Base-by-base conservation (phyloP, 2,113 vertebrate genomes). In the Piprites chloris region DNA sequence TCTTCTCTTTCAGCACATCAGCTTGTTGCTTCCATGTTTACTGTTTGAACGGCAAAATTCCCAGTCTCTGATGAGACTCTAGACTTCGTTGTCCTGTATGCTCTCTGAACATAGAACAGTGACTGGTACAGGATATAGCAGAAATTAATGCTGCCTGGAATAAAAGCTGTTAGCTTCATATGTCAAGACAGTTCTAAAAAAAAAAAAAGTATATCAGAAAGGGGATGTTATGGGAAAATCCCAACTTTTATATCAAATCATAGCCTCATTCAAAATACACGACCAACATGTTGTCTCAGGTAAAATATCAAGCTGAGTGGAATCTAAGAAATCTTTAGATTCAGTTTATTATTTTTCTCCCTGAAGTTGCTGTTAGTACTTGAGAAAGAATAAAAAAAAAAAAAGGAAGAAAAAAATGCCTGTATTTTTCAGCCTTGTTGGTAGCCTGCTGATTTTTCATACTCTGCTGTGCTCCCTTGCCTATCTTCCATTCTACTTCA, bases 401-500 rank as follows among this genome's bases (percentile, higher is more conserved):
- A 14, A 13, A 20, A 37, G 0, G 5, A 62, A 32, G 7, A 67
- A 65, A 55, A 72, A 39, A 66, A 56, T 9, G 20, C 7, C 24
- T 74, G 23, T 68, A 47, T 84, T 97, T 96, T 94, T 87, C 79
- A 93, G 35, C 16, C 75, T 91, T 89, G 18, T 93, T 95, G 74
- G 44, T 74, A 90, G 23, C 82, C 68, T 96, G 85, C 59, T 97
- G 87, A 22, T 93, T 97, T 93, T 85, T 53, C 30, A 30, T 39
- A 72, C 49, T 94, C 30, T 33, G 33, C 46, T 95, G 81, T 87
- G 53, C 61, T 94, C 42, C 49, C 21, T 69, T 88, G 44, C 50
- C 93, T 89, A 78, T 92, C 83, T 86, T 93, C 82, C 78, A 42
- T 89, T 93, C 52, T 92, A 41, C 44, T 93, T 84, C 85, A 95